Evolutionary conservation across 2,888 invertebrate genomes (phyloP), one percentile per base, ranked within the genome.

Genomic region (Megamerina dolium): DNA sequence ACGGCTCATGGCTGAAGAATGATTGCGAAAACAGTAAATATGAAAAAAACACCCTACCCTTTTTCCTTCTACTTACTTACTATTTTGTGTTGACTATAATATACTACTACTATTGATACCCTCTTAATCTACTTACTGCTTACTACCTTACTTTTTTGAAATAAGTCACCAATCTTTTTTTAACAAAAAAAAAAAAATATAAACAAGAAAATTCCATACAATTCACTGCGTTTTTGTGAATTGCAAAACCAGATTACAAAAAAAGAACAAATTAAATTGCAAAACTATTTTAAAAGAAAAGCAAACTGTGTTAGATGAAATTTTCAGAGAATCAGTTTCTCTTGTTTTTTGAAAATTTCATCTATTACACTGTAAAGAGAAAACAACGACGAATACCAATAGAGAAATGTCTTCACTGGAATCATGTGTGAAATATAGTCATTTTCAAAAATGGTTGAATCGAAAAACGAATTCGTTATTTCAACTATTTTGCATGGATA

Each of bases 151-250:
- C 23, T 23, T 23, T 23, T 10, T 23, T 23, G n/a, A n/a, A n/a
- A n/a, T n/a, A 23, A 10, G 6, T 23, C 23, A 6, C 6, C 23
- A 23, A 23, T 8, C 6, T 23, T 23, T 10, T 23, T 8, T 23
- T 23, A 50, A 30, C 9, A 23, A 36, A n/a, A n/a, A n/a, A n/a
- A n/a, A n/a, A n/a, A n/a, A n/a, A n/a, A n/a, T n/a, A 34, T 26
- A 37, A 38, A 12, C 37, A 37, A 31, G 37, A 49, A 41, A 49
- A 45, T 49, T 49, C 46, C 45, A 50, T 60, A 57, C 61, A 64
- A 56, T 65, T 65, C 65, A 68, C 68, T 68, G 68, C 68, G 65
- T 68, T 68, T 68, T 68, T 68, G 67, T 66, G 68, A 68, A 68
- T 68, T 68, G 59, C 68, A 68, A 68, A 68, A 67, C 68, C 68